Conservation (phyloP, 2,888 invertebrate genomes). For the Rotaria sp. region DNA sequence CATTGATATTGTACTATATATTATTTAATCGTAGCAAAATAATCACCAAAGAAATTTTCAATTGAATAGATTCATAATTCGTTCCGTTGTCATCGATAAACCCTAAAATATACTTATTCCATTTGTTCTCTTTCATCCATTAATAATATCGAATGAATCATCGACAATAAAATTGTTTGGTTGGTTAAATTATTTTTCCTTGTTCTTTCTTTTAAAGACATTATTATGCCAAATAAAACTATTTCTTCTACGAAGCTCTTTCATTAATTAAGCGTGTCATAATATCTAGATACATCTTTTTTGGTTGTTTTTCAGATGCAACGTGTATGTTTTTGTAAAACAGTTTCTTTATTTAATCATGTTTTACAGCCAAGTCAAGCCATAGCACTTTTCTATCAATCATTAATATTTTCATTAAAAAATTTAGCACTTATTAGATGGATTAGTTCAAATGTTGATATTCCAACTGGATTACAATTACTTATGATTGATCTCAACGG, state of each 20-base stretch:
- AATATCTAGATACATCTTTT: background rate
- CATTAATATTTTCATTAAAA: slow-evolving; percentile 19
- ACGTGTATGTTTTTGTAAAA: slow-evolving; percentile 23
- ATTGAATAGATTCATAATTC: background rate
- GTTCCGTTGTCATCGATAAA: background rate
- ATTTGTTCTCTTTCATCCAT: background rate
- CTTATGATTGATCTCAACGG: slow-evolving; percentile 27
- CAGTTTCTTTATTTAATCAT: slow-evolving; percentile 23
- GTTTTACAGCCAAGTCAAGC: slow-evolving; percentile 23
- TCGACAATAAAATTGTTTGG: background rate
- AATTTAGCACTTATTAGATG: background rate
- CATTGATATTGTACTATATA: too few species aligned
- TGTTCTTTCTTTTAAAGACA: background rate
- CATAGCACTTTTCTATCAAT: background rate
- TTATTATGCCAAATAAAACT: background rate
- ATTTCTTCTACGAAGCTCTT: background rate
- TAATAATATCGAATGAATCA: background rate
- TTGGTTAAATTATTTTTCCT: background rate
- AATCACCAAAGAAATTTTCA: too few species aligned
- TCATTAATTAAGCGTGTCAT: background rate
- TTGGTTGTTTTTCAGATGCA: background rate
- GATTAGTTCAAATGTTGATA: slow-evolving; percentile 11
- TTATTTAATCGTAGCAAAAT: too few species aligned
- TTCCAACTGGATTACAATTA: background rate
- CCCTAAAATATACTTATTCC: background rate